Conservation (phyloP, 2,888 invertebrate species). For the Lacanobia oleracea region DNA sequence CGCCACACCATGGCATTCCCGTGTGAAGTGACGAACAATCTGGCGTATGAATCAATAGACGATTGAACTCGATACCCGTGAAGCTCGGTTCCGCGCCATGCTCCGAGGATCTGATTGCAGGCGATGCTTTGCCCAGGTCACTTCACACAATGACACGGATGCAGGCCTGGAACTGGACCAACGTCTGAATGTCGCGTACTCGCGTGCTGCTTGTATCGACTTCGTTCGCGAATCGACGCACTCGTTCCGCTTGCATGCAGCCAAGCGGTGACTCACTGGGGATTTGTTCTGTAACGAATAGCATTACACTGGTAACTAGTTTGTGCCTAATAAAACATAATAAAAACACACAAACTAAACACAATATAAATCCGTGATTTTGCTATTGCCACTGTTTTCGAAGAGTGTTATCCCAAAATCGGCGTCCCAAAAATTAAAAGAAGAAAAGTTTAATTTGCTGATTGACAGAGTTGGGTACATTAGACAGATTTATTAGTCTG, state of each 20-base stretch:
- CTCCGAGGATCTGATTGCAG: constrained; percentile 80
- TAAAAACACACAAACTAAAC: constrained; percentile 4
- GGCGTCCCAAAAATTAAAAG: not conserved
- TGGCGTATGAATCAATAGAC: constrained; percentile 55
- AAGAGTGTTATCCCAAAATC: not conserved
- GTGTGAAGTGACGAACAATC: constrained; percentile 65
- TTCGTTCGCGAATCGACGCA: constrained; percentile 63
- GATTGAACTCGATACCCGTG: constrained; percentile 84
- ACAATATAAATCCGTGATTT: constrained; percentile 15
- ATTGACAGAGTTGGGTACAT: constrained; percentile 21
- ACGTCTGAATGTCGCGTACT: constrained; percentile 59
- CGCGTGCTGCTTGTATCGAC: constrained; percentile 55
- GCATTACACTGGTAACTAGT: constrained; percentile 31
- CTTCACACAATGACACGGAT: constrained; percentile 77
- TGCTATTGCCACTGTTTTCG: not conserved
- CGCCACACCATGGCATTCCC: constrained; percentile 63
- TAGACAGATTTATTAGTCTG: constrained; percentile 37
- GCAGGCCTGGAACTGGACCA: constrained; percentile 70
- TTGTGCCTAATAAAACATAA: constrained; percentile 19
- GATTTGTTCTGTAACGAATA: constrained; percentile 49
- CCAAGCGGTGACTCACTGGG: constrained; percentile 70
- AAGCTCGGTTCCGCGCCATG: constrained; percentile 75
- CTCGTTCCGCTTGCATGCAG: constrained; percentile 71
- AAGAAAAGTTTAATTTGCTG: constrained; percentile 4
- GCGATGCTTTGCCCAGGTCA: constrained; percentile 72